Evolutionary conservation across 2,888 invertebrate species (phyloP).

Genomic region (Cephus nigrinus): DNA sequence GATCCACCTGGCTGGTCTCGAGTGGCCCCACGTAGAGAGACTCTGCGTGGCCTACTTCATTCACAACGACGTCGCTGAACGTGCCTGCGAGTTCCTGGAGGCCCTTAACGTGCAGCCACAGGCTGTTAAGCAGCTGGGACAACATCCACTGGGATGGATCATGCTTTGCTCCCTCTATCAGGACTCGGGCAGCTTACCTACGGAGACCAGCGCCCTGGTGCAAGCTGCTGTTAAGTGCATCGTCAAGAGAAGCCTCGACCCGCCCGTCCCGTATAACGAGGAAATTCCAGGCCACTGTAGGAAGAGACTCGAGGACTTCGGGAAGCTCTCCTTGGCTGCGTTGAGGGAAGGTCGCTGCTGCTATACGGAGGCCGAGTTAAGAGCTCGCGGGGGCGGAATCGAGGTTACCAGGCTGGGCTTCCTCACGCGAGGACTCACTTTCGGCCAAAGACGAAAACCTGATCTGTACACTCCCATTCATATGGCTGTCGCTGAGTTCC

Average conservation of each 20-base stretch:
- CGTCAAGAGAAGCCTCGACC: constrained; percentile 63
- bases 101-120: constrained; percentile 63
- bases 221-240: constrained; percentile 66
- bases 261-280: constrained; percentile 49
- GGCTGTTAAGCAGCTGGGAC: constrained; percentile 63
- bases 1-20: constrained; percentile 67
- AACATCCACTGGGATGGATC: constrained; percentile 69
- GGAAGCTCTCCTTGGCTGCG: constrained; percentile 68
- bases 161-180: constrained; percentile 68
- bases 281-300: constrained; percentile 65
- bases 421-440: constrained; percentile 64
- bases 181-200: constrained; percentile 55
- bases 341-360: constrained; percentile 67
- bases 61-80: constrained; percentile 63
- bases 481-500: constrained; percentile 68
- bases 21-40: constrained; percentile 68
- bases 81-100: constrained; percentile 62
- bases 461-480: constrained; percentile 68
- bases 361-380: constrained; percentile 68
- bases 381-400: constrained; percentile 63
- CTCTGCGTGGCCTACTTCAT: constrained; percentile 68
- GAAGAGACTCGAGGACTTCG: constrained; percentile 69
- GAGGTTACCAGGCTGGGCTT: constrained; percentile 66
- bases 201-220: constrained; percentile 61
- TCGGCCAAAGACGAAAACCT: constrained; percentile 65